Evolutionary conservation across 2,113 vertebrate species (phyloP).

Genomic region (Zootoca vivipara): DNA sequence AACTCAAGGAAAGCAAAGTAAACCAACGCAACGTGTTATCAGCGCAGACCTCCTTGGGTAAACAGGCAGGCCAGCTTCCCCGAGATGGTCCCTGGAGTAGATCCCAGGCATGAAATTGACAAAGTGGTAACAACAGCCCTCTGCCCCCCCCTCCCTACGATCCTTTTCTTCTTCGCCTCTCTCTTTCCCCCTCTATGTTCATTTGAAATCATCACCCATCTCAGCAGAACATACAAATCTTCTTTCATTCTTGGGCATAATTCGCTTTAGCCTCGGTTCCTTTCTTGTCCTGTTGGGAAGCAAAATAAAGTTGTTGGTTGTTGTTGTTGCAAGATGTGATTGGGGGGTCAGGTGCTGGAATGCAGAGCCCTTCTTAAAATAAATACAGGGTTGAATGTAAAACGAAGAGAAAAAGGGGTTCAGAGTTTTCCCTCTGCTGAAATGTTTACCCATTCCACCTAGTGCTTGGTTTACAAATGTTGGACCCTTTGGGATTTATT

Average conservation of each 20-base stretch:
- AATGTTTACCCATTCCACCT: not conserved
- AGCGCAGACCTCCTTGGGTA: slow-evolving; percentile 69
- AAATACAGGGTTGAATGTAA: fast-evolving
- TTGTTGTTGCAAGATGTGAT: not conserved
- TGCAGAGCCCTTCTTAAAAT: not conserved
- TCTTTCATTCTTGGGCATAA: not conserved
- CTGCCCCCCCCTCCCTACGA: not conserved
- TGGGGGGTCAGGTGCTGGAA: not conserved
- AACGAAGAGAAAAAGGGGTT: not conserved
- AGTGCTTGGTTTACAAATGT: not conserved
- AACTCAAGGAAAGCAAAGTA: slow-evolving; percentile 75
- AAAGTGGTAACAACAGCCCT: slow-evolving; percentile 6
- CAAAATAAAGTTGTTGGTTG: not conserved
- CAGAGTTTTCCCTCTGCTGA: not conserved
- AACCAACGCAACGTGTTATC: slow-evolving; percentile 63
- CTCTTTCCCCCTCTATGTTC: not conserved
- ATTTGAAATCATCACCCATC: slow-evolving; percentile 21
- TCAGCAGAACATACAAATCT: not conserved
- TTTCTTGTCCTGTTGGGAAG: fast-evolving
- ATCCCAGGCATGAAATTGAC: slow-evolving; percentile 12
- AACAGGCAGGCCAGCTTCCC: slow-evolving; percentile 59
- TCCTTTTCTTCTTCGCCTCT: not conserved
- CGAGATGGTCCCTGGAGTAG: slow-evolving; percentile 32
- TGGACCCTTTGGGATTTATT: slow-evolving; percentile 1
- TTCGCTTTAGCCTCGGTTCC: not conserved